phyloP scores from a whole-genome alignment of 2,797 vertebrate species.

The Loriculus beryllinus region DNA sequence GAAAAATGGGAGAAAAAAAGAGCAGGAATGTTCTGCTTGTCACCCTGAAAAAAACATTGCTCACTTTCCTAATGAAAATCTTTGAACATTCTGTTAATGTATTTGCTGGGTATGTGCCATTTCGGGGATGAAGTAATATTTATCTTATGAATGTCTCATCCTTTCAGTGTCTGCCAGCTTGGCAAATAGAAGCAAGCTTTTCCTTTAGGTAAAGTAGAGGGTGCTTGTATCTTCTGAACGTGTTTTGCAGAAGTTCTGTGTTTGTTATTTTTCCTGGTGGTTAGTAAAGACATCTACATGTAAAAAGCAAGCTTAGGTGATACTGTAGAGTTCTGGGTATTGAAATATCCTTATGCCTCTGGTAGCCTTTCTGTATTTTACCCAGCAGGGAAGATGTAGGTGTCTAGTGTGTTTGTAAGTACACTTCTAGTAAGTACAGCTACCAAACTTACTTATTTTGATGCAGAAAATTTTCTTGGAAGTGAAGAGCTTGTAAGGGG shows the following conservation, averaged over 20 bases:
- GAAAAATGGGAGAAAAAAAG: not conserved
- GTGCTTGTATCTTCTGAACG: not conserved
- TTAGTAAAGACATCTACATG: not conserved
- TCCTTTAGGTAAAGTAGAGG: not conserved
- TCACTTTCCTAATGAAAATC: conserved; percentile 2
- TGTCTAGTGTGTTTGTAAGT: not conserved
- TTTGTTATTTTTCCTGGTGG: not conserved
- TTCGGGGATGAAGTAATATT: not conserved
- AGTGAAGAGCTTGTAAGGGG: not conserved
- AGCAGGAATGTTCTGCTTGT: not conserved
- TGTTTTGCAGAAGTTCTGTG: not conserved
- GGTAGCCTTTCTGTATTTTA: not conserved
- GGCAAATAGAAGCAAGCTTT: not conserved
- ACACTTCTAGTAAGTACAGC: not conserved
- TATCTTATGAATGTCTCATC: not conserved
- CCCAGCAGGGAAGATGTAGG: not conserved
- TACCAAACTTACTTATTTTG: not conserved
- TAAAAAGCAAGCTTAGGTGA: not conserved
- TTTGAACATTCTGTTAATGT: conserved; percentile 11
- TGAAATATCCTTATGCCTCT: not conserved
- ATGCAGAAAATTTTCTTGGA: not conserved
- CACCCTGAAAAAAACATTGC: not conserved
- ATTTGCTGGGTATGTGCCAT: conserved; percentile 22
- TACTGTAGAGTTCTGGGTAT: not conserved
- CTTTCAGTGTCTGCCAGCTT: not conserved